Base-by-base conservation (phyloP, 2,113 vertebrate species). In the Phalacrocorax brasilianus region DNA sequence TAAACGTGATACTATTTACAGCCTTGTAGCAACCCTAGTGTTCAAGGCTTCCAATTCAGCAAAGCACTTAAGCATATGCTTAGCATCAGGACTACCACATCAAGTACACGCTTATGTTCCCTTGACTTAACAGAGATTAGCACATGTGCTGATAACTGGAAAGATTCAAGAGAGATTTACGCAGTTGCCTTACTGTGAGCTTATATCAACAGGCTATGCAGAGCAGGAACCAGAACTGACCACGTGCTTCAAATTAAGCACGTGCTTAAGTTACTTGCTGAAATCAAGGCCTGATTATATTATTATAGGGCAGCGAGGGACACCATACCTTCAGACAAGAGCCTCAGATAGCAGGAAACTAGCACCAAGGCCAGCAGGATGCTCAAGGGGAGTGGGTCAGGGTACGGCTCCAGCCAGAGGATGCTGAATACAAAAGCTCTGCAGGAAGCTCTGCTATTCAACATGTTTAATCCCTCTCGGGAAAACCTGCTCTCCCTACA, bases 31-130 rank as follows among this genome's bases (percentile, higher is more conserved):
- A 91, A 8, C 44, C 44, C 49, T 35, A 35, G 22, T 38, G 35
- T 83, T 89, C 92, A 79, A 71, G 44, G 88, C 58, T 91, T 81
- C 79, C 91, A 78, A 1, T 27, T 79, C 88, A 73, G 84, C 86
- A 82, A 85, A 92, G 92, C 92, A 68, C 91, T 92, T 91, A 38
- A 95, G 94, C 73, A 81, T 9, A 13, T 79, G 92, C 86, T 93
- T 72, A 95, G 87, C 84, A 75, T 91, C 93, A 85, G 67, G 71
- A 53, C 58, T n/a, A 12, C 87, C 81, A 85, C 91, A 76, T 76
- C 83, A 86, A 90, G 95, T 83, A 80, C 82, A 47, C 1, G 1
- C 78, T 85, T 53, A 1, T 23, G 65, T 49, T 93, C 52, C 70
- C 80, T 11, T 50, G 83, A 24, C 12, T 94, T 92, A 81, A 17